Percentiles rank a stretch among this genome's conserved stretches.
Conservation (phyloP, 2,888 invertebrate genomes). For the Neoitamus cyanurus region DNA sequence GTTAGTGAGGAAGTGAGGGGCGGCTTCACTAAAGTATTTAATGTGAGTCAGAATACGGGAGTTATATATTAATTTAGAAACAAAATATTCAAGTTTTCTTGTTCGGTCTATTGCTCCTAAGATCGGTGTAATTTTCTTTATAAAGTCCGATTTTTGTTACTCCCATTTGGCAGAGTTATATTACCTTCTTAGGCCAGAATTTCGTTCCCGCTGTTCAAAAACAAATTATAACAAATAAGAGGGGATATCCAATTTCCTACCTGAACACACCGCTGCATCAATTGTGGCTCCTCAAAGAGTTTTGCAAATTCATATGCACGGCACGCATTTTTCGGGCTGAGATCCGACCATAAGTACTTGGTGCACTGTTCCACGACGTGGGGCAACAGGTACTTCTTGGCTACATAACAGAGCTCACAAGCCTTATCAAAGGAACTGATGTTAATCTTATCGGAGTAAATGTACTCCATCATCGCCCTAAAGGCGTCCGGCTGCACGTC, state of each 20-base stretch:
- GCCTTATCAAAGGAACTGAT: conserved; percentile 86
- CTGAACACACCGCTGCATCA: conserved; percentile 85
- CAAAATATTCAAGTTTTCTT: too few relatives aligned
- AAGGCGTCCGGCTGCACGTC: conserved; percentile 90
- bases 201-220: too few relatives aligned
- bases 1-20: too few relatives aligned
- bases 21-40: too few relatives aligned
- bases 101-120: too few relatives aligned
- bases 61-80: too few relatives aligned
- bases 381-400: conserved; percentile 89
- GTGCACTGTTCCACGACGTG: conserved; percentile 86
- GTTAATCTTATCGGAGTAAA: conserved; percentile 84
- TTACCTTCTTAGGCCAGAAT: too few relatives aligned
- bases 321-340: conserved; percentile 80
- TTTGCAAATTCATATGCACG: conserved; percentile 88
- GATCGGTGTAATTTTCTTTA: too few relatives aligned
- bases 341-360: conserved; percentile 79
- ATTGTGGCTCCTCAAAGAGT: conserved; percentile 82
- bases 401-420: conserved; percentile 87
- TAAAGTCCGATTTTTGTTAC: too few relatives aligned
- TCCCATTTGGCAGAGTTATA: too few relatives aligned
- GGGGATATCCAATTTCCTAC: conserved; percentile 62
- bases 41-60: too few relatives aligned
- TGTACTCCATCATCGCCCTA: conserved; percentile 83
- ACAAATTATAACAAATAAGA: background rate